These are phyloP conservation scores for Corynorhinus townsendii DNA, from an alignment of 2,113 vertebrate genomes.

Conservation along the genomic window DNA sequence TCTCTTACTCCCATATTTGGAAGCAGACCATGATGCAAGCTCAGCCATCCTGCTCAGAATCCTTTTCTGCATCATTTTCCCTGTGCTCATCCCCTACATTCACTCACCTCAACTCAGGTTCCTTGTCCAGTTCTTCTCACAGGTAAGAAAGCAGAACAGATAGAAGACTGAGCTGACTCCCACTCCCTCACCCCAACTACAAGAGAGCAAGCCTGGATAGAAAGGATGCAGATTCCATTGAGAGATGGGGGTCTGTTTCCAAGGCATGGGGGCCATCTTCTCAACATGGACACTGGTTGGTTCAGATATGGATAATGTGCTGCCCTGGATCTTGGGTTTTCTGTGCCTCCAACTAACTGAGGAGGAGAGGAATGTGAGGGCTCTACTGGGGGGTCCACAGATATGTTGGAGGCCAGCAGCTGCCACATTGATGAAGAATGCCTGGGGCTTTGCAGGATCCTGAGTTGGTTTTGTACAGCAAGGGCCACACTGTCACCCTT, in stretches of 20 bases:
- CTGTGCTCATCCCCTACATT: background rate
- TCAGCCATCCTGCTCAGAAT: slow-evolving; percentile 44
- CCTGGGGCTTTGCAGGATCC: slow-evolving; percentile 86
- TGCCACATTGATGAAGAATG: slow-evolving; percentile 86
- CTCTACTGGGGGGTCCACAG: slow-evolving; percentile 88
- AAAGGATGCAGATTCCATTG: background rate
- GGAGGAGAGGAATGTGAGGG: slow-evolving; percentile 85
- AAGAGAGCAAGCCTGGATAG: background rate
- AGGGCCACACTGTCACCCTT: slow-evolving; percentile 96
- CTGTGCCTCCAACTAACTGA: slow-evolving; percentile 88
- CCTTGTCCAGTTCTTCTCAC: background rate
- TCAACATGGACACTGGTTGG: background rate
- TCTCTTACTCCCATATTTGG: slow-evolving; percentile 38
- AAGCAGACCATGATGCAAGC: slow-evolving; percentile 48
- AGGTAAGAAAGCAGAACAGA: background rate
- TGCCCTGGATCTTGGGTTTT: slow-evolving; percentile 77
- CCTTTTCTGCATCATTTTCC: background rate
- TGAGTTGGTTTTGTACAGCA: slow-evolving; percentile 92
- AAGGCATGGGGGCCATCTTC: slow-evolving; percentile 35
- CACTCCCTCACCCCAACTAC: background rate
- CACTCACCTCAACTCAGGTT: background rate
- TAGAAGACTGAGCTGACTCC: background rate
- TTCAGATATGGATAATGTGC: slow-evolving; percentile 90
- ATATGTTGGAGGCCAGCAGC: slow-evolving; percentile 91
- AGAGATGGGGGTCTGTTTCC: background rate